Evolutionary conservation across 2,797 vertebrate species (phyloP), one percentile per base, ranked within the genome.

Genomic region (Eurystomus glaucurus): DNA sequence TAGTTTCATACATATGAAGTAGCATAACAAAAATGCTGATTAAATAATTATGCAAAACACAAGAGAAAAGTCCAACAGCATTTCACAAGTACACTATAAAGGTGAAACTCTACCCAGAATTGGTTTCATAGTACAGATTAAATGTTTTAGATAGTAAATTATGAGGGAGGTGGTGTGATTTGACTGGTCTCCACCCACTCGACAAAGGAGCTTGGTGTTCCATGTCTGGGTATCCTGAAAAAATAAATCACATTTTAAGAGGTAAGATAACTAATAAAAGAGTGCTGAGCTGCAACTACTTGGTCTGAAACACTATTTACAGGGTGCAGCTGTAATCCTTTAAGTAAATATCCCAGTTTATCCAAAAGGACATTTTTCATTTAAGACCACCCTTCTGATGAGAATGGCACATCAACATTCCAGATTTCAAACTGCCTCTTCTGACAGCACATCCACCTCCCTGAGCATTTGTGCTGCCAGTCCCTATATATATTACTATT

Each of bases 231-330:
- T 18, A 66, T 51, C 74, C 58, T 21, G 23, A 82, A 89, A 83
- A 92, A 90, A 57, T 29, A 94, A 80, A 91, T 58, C 23, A 29
- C 25, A 13, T 85, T 87, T 92, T 75, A 96, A 94, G 86, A 95
- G 35, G 35, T 43, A 72, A 70, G 48, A 35, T 76, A 68, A 85
- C 85, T 83, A 78, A 75, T 57, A 84, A 33, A 81, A 82, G 88
- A 91, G 58, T 62, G 66, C 54, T 79, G 77, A 92, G 83, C 55
- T 96, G 58, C 61, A 64, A 90, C 50, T 77, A 1, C 52, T 58
- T 68, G 52, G 58, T 75, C 71, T 83, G 68, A 87, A 84, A 43
- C 22, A 48, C 54, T 70, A 25, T 82, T 97, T 94, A 84, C 43
- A 61, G 60, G 45, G 57, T 65, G 46, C 72, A 95, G 87, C 88